Evolutionary conservation across 2,113 vertebrate genomes (phyloP).

Genomic region (Axis porcinus): DNA sequence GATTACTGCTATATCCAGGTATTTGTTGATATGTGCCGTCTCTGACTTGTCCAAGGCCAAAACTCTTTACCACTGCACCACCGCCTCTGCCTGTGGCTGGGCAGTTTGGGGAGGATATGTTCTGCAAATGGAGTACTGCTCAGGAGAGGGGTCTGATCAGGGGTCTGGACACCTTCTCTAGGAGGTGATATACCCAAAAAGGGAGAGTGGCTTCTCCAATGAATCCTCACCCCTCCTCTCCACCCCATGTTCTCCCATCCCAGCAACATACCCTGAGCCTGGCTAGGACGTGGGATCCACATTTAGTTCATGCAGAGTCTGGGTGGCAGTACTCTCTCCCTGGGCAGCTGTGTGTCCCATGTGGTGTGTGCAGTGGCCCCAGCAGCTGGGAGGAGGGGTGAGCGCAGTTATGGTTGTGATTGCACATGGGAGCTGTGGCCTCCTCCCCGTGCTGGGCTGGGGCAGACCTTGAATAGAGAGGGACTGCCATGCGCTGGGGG

Average conservation of each 20-base stretch:
- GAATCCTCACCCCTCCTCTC: no score
- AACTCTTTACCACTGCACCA: not conserved
- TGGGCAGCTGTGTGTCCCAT: not conserved
- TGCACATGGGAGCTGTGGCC: not conserved
- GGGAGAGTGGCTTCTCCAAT: not conserved
- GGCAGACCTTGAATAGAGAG: not conserved
- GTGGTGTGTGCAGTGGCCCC: fast-evolving
- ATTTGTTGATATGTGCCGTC: not conserved
- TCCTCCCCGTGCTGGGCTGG: not conserved
- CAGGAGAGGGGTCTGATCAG: not conserved
- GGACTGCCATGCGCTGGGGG: fast-evolving
- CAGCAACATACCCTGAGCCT: not conserved
- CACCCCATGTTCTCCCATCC: fast-evolving
- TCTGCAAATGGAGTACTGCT: not conserved
- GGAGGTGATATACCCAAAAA: not conserved
- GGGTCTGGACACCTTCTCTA: not conserved
- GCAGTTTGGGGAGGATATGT: not conserved
- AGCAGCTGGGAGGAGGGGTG: not conserved
- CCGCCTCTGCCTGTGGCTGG: no score
- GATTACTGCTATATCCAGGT: not conserved
- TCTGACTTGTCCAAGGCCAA: not conserved
- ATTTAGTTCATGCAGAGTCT: not conserved
- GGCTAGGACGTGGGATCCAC: fast-evolving
- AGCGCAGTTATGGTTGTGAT: not conserved
- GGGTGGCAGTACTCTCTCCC: not conserved